phyloP scores from a whole-genome alignment of 2,113 vertebrate genomes.

The Opisthocomus hoazin region DNA sequence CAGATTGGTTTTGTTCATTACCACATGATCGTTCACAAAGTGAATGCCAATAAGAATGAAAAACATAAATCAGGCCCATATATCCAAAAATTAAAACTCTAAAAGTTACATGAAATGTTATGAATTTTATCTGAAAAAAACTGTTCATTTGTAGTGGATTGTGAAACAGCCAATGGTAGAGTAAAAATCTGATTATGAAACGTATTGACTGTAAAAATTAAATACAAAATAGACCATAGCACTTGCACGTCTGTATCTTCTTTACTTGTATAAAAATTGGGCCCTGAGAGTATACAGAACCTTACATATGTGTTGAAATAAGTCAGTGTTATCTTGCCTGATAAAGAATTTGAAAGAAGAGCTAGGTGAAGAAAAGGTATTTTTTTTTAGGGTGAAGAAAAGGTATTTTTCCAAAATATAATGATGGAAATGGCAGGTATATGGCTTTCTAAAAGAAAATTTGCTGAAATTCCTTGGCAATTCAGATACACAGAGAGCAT shows the following conservation, averaged over 20 bases:
- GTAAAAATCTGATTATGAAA: background rate
- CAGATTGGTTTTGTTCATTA: background rate
- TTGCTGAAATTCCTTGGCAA: background rate
- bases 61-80: background rate
- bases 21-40: background rate
- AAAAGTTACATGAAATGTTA: background rate
- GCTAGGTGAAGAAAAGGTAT: background rate
- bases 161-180: background rate
- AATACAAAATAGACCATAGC: background rate
- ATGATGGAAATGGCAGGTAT: background rate
- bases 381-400: background rate
- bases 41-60: background rate
- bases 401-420: background rate
- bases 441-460: background rate
- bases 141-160: background rate
- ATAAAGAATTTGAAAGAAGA: background rate
- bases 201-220: background rate
- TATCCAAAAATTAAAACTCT: background rate
- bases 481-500: background rate
- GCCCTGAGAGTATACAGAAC: background rate
- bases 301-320: background rate
- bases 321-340: background rate
- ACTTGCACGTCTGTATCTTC: background rate
- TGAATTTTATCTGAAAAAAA: background rate
- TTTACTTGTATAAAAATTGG: background rate